phyloP scores from a whole-genome alignment of 2,113 vertebrate genomes.

The Uria aalge region DNA sequence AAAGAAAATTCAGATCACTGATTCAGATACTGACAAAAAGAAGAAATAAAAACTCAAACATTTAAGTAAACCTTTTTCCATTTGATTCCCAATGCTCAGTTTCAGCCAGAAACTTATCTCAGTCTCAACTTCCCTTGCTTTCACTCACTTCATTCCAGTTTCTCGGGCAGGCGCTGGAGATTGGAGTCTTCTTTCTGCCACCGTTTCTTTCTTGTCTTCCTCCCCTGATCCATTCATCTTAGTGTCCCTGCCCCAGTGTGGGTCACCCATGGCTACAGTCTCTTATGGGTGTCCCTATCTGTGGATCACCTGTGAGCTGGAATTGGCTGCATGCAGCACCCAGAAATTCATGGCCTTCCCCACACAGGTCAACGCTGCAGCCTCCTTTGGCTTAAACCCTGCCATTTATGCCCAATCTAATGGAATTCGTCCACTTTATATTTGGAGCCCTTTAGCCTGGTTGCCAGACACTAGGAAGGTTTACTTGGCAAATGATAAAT shows the following conservation, averaged over 20 bases:
- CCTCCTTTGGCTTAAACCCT: neutral
- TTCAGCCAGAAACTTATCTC: neutral
- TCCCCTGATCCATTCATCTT: neutral
- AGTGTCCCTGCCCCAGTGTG: accelerated
- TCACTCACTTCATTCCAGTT: neutral
- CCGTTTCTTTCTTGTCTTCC: neutral
- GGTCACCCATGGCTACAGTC: neutral
- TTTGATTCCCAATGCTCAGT: neutral
- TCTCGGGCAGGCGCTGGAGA: neutral
- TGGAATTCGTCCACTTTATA: neutral
- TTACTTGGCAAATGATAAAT: neutral
- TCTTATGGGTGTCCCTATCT: neutral
- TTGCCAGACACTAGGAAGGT: neutral
- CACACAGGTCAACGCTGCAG: neutral
- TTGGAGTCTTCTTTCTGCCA: neutral
- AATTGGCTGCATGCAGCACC: neutral
- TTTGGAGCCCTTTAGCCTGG: neutral
- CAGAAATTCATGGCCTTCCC: neutral
- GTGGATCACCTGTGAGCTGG: neutral
- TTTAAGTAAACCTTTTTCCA: neutral
- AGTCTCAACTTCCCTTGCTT: neutral
- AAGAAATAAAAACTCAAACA: neutral
- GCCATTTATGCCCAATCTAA: neutral
- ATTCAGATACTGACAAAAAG: neutral
- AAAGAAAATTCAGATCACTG: neutral